These are phyloP conservation scores for Daboia siamensis DNA, from an alignment of 2,113 vertebrate genomes.

Conservation along the genomic window DNA sequence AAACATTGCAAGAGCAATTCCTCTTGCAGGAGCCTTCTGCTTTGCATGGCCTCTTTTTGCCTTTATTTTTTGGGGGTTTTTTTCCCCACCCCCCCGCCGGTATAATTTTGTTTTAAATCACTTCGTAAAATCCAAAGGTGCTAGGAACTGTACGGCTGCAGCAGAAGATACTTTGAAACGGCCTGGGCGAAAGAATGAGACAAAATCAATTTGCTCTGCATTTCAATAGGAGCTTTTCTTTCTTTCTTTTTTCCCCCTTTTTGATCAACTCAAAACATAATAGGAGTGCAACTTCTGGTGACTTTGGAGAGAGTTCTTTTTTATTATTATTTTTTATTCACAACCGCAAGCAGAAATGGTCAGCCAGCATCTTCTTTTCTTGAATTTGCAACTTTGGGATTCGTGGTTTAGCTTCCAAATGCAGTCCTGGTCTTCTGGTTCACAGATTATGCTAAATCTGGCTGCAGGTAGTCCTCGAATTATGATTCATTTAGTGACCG, in stretches of 20 bases:
- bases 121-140: not conserved
- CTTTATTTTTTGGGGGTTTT: not conserved
- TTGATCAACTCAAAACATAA: not conserved
- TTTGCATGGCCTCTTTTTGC: too few species aligned
- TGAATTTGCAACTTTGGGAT: not conserved
- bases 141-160: not conserved
- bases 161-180: not conserved
- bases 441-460: too few species aligned
- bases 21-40: not conserved
- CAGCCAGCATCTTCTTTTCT: not conserved
- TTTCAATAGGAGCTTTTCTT: not conserved
- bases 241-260: not conserved
- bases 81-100: not conserved
- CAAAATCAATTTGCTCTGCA: not conserved
- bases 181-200: not conserved
- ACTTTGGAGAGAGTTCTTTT: not conserved
- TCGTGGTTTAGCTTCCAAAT: not conserved
- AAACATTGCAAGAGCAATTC: not conserved
- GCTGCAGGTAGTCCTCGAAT: too few species aligned
- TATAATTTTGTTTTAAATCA: not conserved
- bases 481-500: too few species aligned
- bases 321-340: too few species aligned
- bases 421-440: not conserved
- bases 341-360: not conserved
- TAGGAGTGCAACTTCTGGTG: not conserved